Percentiles rank a stretch among this genome's conserved stretches.
Evolutionary conservation across 2,888 invertebrate genomes (phyloP).

Genomic region (Phengaris arion): DNA sequence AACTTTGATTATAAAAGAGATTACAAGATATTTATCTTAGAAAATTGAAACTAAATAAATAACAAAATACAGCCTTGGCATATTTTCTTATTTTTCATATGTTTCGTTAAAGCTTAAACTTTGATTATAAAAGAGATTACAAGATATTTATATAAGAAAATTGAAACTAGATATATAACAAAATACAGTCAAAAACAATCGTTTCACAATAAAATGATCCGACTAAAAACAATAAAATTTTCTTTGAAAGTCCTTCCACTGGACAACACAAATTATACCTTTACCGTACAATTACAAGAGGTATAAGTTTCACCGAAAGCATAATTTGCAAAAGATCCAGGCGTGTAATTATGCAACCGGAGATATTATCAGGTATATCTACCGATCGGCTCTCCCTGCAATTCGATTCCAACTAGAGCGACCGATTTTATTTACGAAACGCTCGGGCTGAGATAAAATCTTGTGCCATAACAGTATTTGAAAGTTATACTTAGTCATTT

Average conservation of each 20-base stretch:
- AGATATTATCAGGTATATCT: conserved; percentile 59
- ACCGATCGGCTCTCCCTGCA: conserved; percentile 52
- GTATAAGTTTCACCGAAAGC: conserved; percentile 54
- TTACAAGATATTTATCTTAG: no score
- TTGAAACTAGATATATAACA: no score
- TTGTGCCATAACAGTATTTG: conserved; percentile 52
- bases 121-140: no score
- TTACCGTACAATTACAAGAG: conserved; percentile 27
- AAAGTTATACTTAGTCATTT: conserved; percentile 4
- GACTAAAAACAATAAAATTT: neutral
- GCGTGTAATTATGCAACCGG: conserved; percentile 70
- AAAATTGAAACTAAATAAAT: no score
- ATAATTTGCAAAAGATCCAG: conserved; percentile 47
- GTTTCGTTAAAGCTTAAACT: no score
- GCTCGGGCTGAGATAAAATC: conserved; percentile 73
- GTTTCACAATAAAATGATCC: neutral
- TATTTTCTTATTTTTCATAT: neutral
- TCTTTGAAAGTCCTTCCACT: neutral
- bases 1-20: no score
- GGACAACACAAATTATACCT: conserved; percentile 17
- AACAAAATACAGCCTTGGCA: neutral
- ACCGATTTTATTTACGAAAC: conserved; percentile 77
- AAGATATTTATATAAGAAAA: no score
- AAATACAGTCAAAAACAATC: no score
- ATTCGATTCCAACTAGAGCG: conserved; percentile 67